These are phyloP conservation scores for Acrobasis consociella DNA, from an alignment of 2,888 invertebrate species.

Conservation along the genomic window DNA sequence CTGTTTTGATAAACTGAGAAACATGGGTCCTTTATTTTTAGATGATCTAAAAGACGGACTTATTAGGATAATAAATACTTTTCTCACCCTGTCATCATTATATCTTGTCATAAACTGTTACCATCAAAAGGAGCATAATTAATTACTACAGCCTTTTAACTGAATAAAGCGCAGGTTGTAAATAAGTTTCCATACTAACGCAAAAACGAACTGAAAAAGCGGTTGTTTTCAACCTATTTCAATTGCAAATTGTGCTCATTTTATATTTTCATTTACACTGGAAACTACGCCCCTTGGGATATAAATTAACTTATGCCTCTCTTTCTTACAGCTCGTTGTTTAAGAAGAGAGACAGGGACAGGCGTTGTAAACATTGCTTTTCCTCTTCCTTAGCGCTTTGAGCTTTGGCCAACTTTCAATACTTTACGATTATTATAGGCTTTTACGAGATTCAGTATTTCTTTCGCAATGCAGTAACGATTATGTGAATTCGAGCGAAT, in stretches of 20 bases:
- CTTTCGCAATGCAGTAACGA: slow-evolving; percentile 20
- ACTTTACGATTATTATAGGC: slow-evolving; percentile 24
- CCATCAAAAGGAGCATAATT: too few relatives aligned
- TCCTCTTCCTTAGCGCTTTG: not conserved
- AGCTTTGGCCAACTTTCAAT: slow-evolving; percentile 19
- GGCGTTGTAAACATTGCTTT: slow-evolving; percentile 3
- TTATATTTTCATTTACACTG: slow-evolving; percentile 19
- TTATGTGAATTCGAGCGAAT: slow-evolving; percentile 16
- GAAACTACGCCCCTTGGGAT: slow-evolving; percentile 2
- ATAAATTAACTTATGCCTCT: not conserved
- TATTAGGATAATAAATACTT: too few relatives aligned
- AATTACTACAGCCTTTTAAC: not conserved
- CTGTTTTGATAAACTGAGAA: too few relatives aligned
- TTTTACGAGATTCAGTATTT: slow-evolving; percentile 17
- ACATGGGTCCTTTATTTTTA: too few relatives aligned
- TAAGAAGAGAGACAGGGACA: slow-evolving; percentile 6
- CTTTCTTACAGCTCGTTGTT: not conserved
- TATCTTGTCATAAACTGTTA: too few relatives aligned
- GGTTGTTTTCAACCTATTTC: slow-evolving; percentile 7
- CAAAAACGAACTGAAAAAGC: slow-evolving; percentile 9
- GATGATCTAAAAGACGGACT: too few relatives aligned
- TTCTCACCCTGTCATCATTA: too few relatives aligned
- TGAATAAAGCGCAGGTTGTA: not conserved
- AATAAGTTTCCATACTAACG: not conserved
- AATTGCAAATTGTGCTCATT: slow-evolving; percentile 15